Conservation (phyloP, 2,888 invertebrate genomes). For the Sacculina carcini region DNA sequence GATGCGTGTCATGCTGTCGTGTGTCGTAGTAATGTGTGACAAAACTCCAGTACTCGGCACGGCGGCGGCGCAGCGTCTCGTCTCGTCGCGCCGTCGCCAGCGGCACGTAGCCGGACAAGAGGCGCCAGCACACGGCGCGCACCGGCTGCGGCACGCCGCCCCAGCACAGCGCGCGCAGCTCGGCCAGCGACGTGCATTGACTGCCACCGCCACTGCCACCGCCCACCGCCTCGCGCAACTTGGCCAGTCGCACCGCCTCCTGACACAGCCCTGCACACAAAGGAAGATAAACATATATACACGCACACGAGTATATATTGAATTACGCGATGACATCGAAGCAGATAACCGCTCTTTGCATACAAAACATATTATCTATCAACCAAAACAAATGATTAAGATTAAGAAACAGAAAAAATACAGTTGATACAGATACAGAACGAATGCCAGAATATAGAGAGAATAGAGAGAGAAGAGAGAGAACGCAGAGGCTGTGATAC, state of each 20-base stretch:
- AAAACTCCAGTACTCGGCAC: conserved; percentile 82
- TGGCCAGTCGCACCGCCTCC: conserved; percentile 43
- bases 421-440: not conserved
- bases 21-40: conserved; percentile 89
- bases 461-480: too few relatives aligned
- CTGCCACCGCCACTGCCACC: too few relatives aligned
- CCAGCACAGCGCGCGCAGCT: conserved; percentile 75
- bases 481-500: not conserved
- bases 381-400: not conserved
- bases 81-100: conserved; percentile 66
- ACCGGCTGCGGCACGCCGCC: conserved; percentile 83
- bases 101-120: conserved; percentile 70
- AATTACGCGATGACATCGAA: not conserved
- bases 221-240: conserved; percentile 52
- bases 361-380: not conserved
- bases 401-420: not conserved
- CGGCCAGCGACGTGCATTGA: conserved; percentile 60
- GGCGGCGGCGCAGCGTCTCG: conserved; percentile 64
- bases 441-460: not conserved
- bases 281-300: not conserved
- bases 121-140: conserved; percentile 36
- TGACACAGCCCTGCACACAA: conserved; percentile 19
- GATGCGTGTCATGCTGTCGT: conserved; percentile 57
- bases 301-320: not conserved
- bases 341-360: not conserved